Base-by-base conservation (phyloP, 2,888 invertebrate species). In the Aporophyla nigra region DNA sequence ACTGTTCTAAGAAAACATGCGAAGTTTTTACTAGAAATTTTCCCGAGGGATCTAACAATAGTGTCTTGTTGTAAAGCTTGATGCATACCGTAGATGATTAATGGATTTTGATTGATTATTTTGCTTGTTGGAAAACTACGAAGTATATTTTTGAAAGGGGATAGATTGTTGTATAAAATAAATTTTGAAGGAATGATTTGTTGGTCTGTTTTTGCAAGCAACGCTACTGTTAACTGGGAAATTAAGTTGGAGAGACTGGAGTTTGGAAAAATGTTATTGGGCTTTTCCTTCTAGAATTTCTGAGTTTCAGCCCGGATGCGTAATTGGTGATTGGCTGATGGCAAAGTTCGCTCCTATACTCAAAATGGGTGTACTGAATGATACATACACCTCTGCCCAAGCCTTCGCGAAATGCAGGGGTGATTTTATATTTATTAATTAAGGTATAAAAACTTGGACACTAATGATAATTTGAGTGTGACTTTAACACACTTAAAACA, bases 41-140 rank as follows among this genome's bases (percentile, higher is more conserved):
- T 86, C 86, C 80, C 80, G 21, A 74, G 77, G 62, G 73, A 76
- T 27, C 54, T 53, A 58, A 74, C 79, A 78, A 84, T 83, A 85
- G 65, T 62, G 72, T 79, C 54, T 73, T n/a, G 54, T 56, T 61
- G 21, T 84, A 76, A 85, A 68, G 83, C 68, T 67, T 5, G 40
- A 19, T 74, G 33, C 72, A 82, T 24, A 82, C 40, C 7, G 24
- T 19, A 33, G 21, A 27, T 58, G 12, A 53, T 14, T 51, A 62
- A 43, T 76, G 12, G 2, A 49, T 16, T 77, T 14, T n/a, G 33
- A 80, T 80, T 51, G 54, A 61, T 54, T 53, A 78, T 59, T 43
- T 51, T 43, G 9, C 27, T 16, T 40, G 5, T 21, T 3, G n/a
- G 21, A 24, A 56, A 14, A 24, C 46, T 27, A 10, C 9, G 27